These are phyloP conservation scores for Picathartes gymnocephalus DNA, from an alignment of 2,113 vertebrate genomes.

Conservation along the genomic window DNA sequence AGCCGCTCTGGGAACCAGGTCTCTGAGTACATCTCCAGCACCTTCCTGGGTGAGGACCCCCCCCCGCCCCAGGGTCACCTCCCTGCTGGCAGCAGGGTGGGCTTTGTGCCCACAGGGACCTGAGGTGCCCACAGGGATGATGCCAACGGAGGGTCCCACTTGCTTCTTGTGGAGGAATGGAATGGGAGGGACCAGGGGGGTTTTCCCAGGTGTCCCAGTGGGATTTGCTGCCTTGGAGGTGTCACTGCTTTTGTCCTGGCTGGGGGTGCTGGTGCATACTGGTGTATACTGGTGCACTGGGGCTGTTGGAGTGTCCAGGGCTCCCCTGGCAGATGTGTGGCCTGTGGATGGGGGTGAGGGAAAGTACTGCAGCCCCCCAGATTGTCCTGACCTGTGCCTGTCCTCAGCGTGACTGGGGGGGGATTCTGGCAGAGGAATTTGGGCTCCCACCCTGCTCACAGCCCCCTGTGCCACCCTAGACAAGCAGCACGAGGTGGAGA, in stretches of 20 bases:
- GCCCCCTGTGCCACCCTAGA: constrained; percentile 60
- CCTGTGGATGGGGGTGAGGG: neutral
- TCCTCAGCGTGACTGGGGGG: constrained; percentile 21
- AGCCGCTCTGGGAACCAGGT: constrained; percentile 94
- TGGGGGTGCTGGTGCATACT: neutral
- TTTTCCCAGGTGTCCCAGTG: neutral
- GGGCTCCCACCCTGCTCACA: neutral
- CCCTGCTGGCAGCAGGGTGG: neutral
- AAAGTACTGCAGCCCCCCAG: constrained; percentile 22
- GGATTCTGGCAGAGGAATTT: rapidly evolving
- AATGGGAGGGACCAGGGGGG: rapidly evolving
- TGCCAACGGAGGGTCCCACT: rapidly evolving
- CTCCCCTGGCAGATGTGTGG: rapidly evolving
- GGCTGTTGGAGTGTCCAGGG: neutral
- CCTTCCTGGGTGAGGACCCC: constrained; percentile 80
- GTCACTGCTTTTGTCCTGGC: neutral
- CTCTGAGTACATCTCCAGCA: constrained; percentile 90
- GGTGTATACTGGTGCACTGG: neutral
- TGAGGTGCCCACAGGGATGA: rapidly evolving
- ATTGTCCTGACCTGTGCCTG: constrained; percentile 49
- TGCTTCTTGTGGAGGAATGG: neutral
- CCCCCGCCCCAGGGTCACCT: rapidly evolving
- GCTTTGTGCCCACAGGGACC: neutral
- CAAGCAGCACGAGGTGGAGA: constrained; percentile 90
- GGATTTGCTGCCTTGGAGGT: neutral